phyloP scores from a whole-genome alignment of 2,797 vertebrate genomes.

The Poecilia wingei region DNA sequence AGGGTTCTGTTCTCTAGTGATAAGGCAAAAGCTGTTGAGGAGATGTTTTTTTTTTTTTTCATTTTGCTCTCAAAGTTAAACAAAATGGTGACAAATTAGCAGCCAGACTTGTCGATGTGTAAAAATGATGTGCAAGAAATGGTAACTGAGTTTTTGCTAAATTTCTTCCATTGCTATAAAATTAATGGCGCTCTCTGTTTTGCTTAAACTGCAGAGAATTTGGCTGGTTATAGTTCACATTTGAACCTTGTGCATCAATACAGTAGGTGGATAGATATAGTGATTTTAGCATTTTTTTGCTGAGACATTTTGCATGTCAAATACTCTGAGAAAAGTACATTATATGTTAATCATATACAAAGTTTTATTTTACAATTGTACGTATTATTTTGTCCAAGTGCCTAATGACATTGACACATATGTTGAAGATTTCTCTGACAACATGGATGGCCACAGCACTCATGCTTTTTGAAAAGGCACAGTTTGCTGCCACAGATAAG shows the following conservation, averaged over 20 bases:
- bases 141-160: background rate
- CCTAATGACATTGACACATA: background rate
- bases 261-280: background rate
- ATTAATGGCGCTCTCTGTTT: background rate
- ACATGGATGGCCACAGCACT: background rate
- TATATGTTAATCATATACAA: background rate
- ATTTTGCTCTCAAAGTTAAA: conserved; percentile 62
- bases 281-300: background rate
- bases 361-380: background rate
- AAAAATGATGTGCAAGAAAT: background rate
- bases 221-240: background rate
- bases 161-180: background rate
- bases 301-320: background rate
- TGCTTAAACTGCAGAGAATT: background rate
- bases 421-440: background rate
- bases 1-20: conserved; percentile 45
- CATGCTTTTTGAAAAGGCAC: background rate
- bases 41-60: conserved; percentile 51
- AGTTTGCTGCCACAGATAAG: background rate
- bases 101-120: background rate
- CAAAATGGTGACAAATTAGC: conserved; percentile 25
- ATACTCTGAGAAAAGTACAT: background rate
- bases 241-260: background rate
- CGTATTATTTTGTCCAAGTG: background rate
- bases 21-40: conserved; percentile 33